A percentile compares a stretch with the other conserved stretches of the same genome.
Conservation (phyloP, 2,113 vertebrate genomes). For the Sarotherodon lohbergeri region DNA sequence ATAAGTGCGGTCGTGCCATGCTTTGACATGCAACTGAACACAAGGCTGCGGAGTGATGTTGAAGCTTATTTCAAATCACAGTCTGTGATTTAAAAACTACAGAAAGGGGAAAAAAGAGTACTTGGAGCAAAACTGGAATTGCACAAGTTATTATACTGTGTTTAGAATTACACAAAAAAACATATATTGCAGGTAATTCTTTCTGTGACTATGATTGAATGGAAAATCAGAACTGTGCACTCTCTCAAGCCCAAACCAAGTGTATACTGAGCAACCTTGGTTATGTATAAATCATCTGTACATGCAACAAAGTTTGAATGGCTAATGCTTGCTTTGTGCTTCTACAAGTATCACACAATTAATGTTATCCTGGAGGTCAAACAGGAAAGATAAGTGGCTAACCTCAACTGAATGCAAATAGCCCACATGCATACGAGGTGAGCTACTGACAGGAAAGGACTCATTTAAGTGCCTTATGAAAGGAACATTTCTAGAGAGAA, state of each 20-base stretch:
- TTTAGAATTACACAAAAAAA: background rate
- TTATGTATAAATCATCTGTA: constrained; percentile 25
- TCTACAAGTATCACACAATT: constrained; percentile 31
- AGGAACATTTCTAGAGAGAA: background rate
- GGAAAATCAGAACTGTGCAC: background rate
- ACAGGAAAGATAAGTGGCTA: constrained; percentile 25
- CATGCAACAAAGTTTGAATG: background rate
- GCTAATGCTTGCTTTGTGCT: background rate
- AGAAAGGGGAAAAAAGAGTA: background rate
- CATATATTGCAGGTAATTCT: background rate
- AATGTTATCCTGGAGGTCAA: constrained; percentile 27
- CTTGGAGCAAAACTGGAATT: background rate
- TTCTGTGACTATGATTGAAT: background rate
- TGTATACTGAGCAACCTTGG: constrained; percentile 28
- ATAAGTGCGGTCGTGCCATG: background rate
- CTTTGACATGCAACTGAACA: background rate
- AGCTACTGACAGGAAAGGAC: background rate
- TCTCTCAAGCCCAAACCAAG: background rate
- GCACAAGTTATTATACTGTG: background rate
- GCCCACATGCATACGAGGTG: background rate
- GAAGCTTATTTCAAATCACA: background rate
- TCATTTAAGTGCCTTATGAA: background rate
- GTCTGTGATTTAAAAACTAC: background rate
- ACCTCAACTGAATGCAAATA: constrained; percentile 33
- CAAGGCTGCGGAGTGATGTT: background rate